Conservation (phyloP, 2,113 vertebrate genomes). For the Lathamus discolor region DNA sequence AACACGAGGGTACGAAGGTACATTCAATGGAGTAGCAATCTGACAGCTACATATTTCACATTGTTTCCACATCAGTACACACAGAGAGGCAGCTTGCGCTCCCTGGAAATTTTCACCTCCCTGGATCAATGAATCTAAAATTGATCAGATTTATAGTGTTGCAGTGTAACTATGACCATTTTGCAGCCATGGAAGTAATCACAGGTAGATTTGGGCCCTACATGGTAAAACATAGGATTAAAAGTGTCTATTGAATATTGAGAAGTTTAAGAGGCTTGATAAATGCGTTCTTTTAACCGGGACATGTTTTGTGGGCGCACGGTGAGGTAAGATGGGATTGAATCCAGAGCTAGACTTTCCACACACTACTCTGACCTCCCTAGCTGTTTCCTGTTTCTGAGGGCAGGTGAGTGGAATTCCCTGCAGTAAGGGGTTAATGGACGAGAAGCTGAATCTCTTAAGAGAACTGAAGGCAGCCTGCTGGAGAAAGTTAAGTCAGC, state of each 20-base stretch:
- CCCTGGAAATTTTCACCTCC: not conserved
- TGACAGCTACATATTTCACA: not conserved
- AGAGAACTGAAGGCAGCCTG: not conserved
- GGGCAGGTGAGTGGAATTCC: not conserved
- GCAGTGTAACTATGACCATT: not conserved
- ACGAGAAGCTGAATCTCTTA: slow-evolving; percentile 12
- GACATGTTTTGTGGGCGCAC: not conserved
- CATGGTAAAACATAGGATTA: not conserved
- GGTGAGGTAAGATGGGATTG: not conserved
- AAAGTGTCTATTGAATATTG: not conserved
- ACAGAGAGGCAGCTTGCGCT: not conserved
- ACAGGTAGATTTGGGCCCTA: not conserved
- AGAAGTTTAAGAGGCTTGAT: not conserved
- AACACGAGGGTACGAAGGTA: not conserved
- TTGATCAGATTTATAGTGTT: not conserved
- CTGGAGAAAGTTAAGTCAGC: slow-evolving; percentile 54
- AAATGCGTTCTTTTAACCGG: not conserved
- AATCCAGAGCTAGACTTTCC: not conserved
- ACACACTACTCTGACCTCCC: not conserved
- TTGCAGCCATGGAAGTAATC: not conserved
- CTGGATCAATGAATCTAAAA: not conserved
- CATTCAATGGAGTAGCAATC: not conserved
- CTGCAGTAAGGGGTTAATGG: slow-evolving; percentile 50
- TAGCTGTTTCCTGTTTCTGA: not conserved
- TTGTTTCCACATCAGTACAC: not conserved